Evolutionary conservation across 2,797 vertebrate species (phyloP).

Genomic region (Artibeus lituratus): DNA sequence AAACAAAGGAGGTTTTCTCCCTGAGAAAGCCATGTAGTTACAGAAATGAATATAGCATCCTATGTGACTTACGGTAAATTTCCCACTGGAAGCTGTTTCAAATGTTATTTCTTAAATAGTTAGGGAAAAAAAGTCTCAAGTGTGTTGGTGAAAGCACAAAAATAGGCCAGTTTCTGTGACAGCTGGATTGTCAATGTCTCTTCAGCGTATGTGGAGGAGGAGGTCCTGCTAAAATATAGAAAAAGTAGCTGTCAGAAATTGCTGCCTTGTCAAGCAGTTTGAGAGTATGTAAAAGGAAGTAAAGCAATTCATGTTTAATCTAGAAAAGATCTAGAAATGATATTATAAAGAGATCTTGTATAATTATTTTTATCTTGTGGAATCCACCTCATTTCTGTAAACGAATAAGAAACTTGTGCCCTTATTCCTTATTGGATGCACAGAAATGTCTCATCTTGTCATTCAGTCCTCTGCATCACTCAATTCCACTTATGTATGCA

Average conservation of each 20-base stretch:
- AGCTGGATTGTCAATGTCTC: slow-evolving; percentile 16
- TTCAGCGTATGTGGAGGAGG: background rate
- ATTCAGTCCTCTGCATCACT: background rate
- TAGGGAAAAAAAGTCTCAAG: background rate
- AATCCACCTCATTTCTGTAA: background rate
- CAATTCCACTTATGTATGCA: background rate
- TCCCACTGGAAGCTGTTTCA: background rate
- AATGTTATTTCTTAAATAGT: slow-evolving; percentile 39
- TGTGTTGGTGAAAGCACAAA: slow-evolving; percentile 16
- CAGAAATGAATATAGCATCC: background rate
- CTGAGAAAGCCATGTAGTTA: slow-evolving; percentile 6
- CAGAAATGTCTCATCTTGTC: background rate
- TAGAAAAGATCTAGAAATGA: background rate
- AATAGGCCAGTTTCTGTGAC: slow-evolving; percentile 50
- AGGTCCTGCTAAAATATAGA: slow-evolving; percentile 5
- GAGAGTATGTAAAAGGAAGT: slow-evolving; percentile 12
- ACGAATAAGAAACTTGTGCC: background rate
- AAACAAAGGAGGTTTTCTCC: slow-evolving; percentile 31
- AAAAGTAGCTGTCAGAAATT: slow-evolving; percentile 45
- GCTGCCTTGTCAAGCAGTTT: slow-evolving; percentile 29
- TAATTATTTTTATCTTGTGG: background rate
- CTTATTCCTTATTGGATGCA: background rate
- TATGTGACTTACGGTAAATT: background rate
- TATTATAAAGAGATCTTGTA: background rate
- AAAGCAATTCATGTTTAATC: background rate